A percentile compares a stretch with the other conserved stretches of the same genome.
Evolutionary conservation across 2,888 invertebrate species (phyloP).

Genomic region (Diachrysia chrysitis): DNA sequence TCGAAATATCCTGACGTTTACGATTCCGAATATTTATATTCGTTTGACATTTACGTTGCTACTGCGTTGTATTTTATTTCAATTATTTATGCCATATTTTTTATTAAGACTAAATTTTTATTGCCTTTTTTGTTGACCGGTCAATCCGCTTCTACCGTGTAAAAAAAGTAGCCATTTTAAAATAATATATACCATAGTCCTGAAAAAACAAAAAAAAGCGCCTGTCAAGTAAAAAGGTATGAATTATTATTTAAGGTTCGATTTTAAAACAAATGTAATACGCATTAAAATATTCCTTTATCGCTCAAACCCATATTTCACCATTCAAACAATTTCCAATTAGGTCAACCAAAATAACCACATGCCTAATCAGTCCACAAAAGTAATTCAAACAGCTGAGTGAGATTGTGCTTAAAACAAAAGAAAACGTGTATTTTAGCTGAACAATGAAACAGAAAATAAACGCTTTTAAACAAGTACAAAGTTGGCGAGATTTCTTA

Average conservation of each 20-base stretch:
- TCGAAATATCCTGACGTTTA: constrained; percentile 2
- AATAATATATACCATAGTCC: too few relatives aligned
- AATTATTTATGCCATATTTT: not conserved
- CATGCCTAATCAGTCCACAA: constrained; percentile 26
- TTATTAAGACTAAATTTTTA: not conserved
- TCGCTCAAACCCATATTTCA: too few relatives aligned
- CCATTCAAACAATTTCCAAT: constrained; percentile 44
- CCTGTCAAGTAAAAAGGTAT: too few relatives aligned
- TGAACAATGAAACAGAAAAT: constrained; percentile 42
- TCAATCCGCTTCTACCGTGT: too few relatives aligned
- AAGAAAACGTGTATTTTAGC: constrained; percentile 35
- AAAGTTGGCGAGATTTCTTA: constrained; percentile 25
- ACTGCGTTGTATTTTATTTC: not conserved
- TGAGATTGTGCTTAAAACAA: constrained; percentile 43
- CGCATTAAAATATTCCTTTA: too few relatives aligned
- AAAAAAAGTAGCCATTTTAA: too few relatives aligned
- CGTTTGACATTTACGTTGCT: not conserved
- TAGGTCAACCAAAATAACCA: constrained; percentile 43
- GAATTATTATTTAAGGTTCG: too few relatives aligned
- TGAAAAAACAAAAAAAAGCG: too few relatives aligned
- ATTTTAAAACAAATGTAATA: too few relatives aligned
- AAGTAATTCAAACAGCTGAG: constrained; percentile 44
- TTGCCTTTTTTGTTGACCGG: too few relatives aligned
- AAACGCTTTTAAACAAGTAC: constrained; percentile 44
- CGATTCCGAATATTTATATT: not conserved